Percentiles rank a stretch among this genome's conserved stretches.
Evolutionary conservation across 2,797 vertebrate genomes (phyloP).

Genomic region (Premnoplex brunnescens): DNA sequence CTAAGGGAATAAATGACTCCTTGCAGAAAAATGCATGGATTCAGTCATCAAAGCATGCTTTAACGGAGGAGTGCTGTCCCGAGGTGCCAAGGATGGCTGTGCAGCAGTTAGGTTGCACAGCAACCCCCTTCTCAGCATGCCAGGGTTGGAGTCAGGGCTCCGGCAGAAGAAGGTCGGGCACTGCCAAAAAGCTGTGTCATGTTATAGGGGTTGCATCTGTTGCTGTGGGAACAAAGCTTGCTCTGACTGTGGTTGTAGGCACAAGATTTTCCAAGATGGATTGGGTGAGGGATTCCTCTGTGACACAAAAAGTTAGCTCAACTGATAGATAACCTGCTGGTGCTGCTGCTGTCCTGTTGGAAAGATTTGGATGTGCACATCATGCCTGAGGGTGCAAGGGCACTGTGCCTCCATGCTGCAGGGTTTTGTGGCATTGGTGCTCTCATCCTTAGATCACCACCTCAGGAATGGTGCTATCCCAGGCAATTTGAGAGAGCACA

Average conservation of each 20-base stretch:
- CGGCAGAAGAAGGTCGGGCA: background rate
- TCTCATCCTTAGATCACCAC: background rate
- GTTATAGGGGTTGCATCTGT: background rate
- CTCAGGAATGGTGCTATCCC: background rate
- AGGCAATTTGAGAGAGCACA: background rate
- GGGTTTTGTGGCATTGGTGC: background rate
- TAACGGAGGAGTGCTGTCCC: background rate
- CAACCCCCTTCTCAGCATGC: background rate
- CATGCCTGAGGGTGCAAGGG: background rate
- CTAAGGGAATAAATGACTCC: conserved; percentile 36
- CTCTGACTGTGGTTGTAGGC: background rate
- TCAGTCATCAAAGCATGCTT: conserved; percentile 29
- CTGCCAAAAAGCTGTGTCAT: background rate
- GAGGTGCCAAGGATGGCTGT: background rate
- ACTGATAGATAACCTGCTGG: background rate
- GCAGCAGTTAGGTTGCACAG: background rate
- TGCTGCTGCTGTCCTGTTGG: background rate
- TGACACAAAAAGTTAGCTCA: background rate
- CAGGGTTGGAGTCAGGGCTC: background rate
- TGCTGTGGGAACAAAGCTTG: conserved; percentile 5
- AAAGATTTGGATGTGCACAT: background rate
- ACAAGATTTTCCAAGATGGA: background rate
- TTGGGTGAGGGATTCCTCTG: background rate
- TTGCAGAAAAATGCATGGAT: conserved; percentile 1
- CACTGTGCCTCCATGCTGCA: background rate